Base-by-base conservation (phyloP, 1,140 invertebrate species). In the Acromyrmex heyeri region DNA sequence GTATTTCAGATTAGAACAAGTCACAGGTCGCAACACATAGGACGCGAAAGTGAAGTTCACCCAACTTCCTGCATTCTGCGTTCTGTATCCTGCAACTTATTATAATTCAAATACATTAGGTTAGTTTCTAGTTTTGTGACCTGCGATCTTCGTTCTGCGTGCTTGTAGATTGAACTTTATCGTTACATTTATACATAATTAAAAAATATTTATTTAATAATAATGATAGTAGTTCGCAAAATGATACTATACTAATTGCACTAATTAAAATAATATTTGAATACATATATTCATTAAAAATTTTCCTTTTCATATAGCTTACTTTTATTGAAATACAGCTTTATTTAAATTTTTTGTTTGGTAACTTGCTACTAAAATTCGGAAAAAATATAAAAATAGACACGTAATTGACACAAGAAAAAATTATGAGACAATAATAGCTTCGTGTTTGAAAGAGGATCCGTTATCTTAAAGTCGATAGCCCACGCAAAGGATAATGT, bases 391-490 rank as follows among this genome's bases (percentile, higher is more conserved):
- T 21, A 24, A 44, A 59, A 59, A 76, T 24, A 14, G 8, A 30
- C 18, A 30, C 18, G 21, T n/a, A 78, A 12, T 10, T 64, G 24
- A n/a, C 12, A 10, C 38, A 24, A 16, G 30, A 21, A 16, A 78
- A 24, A 81, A 81, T 81, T 38, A 53, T 14, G n/a, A 57, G 18
- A n/a, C 24, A 44, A 70, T 81, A 5, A 6, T n/a, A 14, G 50
- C 30, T 55, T 70, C 65, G 30, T 7, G 2, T n/a, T 44, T 44
- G 38, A 44, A 44, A 44, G 8, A 44, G 10, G 24, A 61, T 27
- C 50, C 14, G 21, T 38, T 57, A 70, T 34, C 30, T 70, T 59
- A 70, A 81, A 81, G 64, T 57, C 48, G 78, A 81, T 81, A 81
- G 78, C 48, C 50, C 16, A 57, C 53, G 34, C 38, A 27, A 81